These are phyloP conservation scores for Tethea ocularis DNA, from an alignment of 2,888 invertebrate genomes.

Conservation along the genomic window DNA sequence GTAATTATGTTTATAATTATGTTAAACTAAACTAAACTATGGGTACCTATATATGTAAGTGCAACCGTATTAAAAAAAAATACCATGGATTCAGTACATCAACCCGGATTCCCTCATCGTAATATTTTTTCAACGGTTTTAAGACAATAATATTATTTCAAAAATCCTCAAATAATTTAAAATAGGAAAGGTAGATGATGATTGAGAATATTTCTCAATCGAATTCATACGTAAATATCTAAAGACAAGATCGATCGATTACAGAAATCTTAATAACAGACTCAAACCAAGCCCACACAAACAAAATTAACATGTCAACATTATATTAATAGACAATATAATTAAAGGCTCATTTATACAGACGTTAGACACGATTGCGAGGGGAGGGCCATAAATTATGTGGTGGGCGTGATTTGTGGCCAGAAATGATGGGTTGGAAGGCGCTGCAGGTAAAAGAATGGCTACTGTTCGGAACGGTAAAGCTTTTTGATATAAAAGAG, in stretches of 20 bases:
- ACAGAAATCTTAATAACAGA: not conserved
- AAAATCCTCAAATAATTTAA: too few relatives aligned
- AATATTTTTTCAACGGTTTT: too few relatives aligned
- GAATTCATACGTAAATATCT: not conserved
- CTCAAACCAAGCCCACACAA: slow-evolving; percentile 28
- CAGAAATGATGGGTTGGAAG: slow-evolving; percentile 28
- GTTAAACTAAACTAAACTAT: too few relatives aligned
- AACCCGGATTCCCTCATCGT: too few relatives aligned
- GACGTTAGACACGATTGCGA: slow-evolving; percentile 22
- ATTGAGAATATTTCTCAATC: not conserved
- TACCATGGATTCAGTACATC: too few relatives aligned
- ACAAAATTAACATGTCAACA: slow-evolving; percentile 51
- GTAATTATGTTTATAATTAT: too few relatives aligned
- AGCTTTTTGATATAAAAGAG: not conserved
- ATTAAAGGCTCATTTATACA: slow-evolving; percentile 44
- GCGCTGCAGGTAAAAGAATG: slow-evolving; percentile 20
- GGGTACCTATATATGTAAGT: too few relatives aligned
- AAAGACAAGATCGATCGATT: not conserved
- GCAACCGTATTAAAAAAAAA: too few relatives aligned
- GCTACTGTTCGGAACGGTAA: slow-evolving; percentile 14
- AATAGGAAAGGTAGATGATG: too few relatives aligned
- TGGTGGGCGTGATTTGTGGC: slow-evolving; percentile 36
- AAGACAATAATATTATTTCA: too few relatives aligned
- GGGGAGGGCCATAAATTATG: slow-evolving; percentile 24
- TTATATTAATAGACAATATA: slow-evolving; percentile 55